These are phyloP conservation scores for Catocala nupta DNA, from an alignment of 2,888 invertebrate species.

Conservation along the genomic window DNA sequence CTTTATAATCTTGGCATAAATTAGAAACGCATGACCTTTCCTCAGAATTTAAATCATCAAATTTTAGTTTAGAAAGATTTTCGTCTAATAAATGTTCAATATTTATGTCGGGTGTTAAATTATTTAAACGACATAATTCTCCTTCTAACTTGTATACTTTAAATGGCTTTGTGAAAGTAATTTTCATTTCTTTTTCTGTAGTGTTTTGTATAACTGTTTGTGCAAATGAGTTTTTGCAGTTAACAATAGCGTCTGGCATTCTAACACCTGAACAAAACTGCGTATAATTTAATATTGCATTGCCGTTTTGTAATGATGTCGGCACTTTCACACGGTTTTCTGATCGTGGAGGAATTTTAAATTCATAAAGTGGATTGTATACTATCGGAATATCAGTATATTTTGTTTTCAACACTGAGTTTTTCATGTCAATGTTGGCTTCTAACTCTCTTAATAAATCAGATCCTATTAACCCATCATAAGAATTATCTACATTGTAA, in stretches of 20 bases:
- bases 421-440: slow-evolving; percentile 12
- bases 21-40: too few species aligned
- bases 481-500: not conserved
- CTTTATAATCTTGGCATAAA: not conserved
- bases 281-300: not conserved
- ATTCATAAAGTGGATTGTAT: not conserved
- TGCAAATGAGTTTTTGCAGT: not conserved
- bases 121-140: too few species aligned
- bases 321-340: not conserved
- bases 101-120: too few species aligned
- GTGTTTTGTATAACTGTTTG: not conserved
- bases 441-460: slow-evolving; percentile 12
- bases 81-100: too few species aligned
- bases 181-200: not conserved
- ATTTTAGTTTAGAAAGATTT: too few species aligned
- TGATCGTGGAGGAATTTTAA: not conserved
- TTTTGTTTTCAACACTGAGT: slow-evolving; percentile 7
- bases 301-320: not conserved
- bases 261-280: not conserved
- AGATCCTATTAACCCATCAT: slow-evolving; percentile 16
- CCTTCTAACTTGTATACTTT: too few species aligned
- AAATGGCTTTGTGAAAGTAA: too few species aligned
- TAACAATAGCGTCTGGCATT: not conserved
- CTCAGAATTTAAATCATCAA: too few species aligned
- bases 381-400: not conserved